phyloP scores from a whole-genome alignment of 2,797 vertebrate genomes.

The Otus scops region DNA sequence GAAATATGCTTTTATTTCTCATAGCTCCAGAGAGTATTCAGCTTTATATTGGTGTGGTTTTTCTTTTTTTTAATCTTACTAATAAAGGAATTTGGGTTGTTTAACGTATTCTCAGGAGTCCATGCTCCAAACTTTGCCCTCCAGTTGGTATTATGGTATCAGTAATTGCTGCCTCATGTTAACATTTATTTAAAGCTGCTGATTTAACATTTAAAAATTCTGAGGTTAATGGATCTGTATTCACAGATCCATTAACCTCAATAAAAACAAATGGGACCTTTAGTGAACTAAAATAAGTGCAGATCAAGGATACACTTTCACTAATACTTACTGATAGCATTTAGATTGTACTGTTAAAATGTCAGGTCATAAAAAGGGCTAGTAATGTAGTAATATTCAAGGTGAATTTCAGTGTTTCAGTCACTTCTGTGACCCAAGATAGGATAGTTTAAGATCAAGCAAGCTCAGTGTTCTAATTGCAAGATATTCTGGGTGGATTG shows the following conservation, averaged over 20 bases:
- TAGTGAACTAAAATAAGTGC: conserved; percentile 80
- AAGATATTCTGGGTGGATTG: conserved; percentile 35
- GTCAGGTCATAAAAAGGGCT: conserved; percentile 75
- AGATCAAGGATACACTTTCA: conserved; percentile 78
- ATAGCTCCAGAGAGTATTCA: conserved; percentile 43
- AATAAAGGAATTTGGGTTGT: conserved; percentile 69
- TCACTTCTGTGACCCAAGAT: conserved; percentile 37
- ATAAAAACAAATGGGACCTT: conserved; percentile 84
- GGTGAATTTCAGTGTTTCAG: conserved; percentile 73
- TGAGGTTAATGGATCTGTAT: conserved; percentile 81
- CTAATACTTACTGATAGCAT: conserved; percentile 74
- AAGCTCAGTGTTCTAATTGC: conserved; percentile 62
- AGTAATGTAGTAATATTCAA: conserved; percentile 72
- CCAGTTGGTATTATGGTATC: conserved; percentile 77
- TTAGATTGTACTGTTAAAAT: conserved; percentile 77
- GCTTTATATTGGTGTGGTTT: conserved; percentile 5
- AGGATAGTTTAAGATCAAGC: conserved; percentile 62
- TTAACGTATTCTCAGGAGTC: conserved; percentile 71
- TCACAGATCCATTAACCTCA: conserved; percentile 82
- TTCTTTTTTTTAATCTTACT: conserved; percentile 19
- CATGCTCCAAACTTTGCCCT: conserved; percentile 75
- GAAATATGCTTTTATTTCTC: conserved; percentile 36
- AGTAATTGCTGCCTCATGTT: conserved; percentile 80
- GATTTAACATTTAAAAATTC: conserved; percentile 85
- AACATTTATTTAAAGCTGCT: conserved; percentile 84